These are phyloP conservation scores for Lerema accius DNA, from an alignment of 1,140 invertebrate genomes.

Conservation along the genomic window DNA sequence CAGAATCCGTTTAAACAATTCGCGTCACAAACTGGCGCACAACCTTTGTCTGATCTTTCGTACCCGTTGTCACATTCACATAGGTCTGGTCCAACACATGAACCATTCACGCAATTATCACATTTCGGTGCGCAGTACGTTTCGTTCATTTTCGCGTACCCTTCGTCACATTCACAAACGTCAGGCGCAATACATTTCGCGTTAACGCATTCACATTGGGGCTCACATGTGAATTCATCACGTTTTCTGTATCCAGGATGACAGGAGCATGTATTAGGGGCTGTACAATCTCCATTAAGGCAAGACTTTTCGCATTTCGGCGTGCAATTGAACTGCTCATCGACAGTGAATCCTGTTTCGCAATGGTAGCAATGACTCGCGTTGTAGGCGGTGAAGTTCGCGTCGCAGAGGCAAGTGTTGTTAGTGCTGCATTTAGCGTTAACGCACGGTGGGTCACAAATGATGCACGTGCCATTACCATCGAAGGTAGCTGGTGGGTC, in stretches of 20 bases:
- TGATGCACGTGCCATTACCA: conserved; percentile 64
- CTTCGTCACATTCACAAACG: conserved; percentile 42
- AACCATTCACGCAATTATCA: conserved; percentile 65
- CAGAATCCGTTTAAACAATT: conserved; percentile 83
- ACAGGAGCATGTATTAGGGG: conserved; percentile 45
- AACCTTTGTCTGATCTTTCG: conserved; percentile 54
- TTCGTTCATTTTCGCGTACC: conserved; percentile 41
- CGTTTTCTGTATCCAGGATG: conserved; percentile 39
- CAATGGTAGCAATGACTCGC: conserved; percentile 58
- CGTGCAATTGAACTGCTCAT: conserved; percentile 55
- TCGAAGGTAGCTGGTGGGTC: conserved; percentile 49
- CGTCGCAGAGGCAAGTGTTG: conserved; percentile 78
- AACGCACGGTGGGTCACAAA: conserved; percentile 77
- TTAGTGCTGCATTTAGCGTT: conserved; percentile 77
- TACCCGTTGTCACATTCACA: conserved; percentile 75
- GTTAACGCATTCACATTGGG: conserved; percentile 78
- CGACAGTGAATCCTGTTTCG: conserved; percentile 41
- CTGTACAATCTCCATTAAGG: conserved; percentile 68
- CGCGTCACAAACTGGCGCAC: conserved; percentile 78
- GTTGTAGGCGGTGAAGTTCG: conserved; percentile 56
- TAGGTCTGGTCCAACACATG: conserved; percentile 38
- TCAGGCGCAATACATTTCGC: conserved; percentile 81
- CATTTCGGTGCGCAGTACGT: conserved; percentile 58
- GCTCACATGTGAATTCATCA: conserved; percentile 57
- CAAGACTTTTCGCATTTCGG: conserved; percentile 73